A percentile compares a stretch with the other conserved stretches of the same genome.
These are phyloP conservation scores for Cotesia congregata DNA, from an alignment of 2,888 invertebrate genomes.

Conservation along the genomic window DNA sequence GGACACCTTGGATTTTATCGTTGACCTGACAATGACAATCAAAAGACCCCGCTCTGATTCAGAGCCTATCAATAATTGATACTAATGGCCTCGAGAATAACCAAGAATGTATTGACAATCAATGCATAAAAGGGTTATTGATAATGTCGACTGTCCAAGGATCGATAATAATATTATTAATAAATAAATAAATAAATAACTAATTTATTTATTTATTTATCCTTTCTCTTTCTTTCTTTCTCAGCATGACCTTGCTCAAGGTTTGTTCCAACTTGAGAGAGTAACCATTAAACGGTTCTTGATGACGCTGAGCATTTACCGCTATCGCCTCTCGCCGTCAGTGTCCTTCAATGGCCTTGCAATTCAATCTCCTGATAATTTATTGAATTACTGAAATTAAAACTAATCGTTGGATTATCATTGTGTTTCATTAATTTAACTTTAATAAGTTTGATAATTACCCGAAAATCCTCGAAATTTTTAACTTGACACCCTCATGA, in stretches of 20 bases:
- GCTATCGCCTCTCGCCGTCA: constrained; percentile 28
- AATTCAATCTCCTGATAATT: constrained; percentile 17
- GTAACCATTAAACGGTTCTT: constrained; percentile 2
- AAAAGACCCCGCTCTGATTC: constrained; percentile 37
- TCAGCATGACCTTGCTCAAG: constrained; percentile 16
- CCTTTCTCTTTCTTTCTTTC: background rate
- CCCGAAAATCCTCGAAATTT: background rate
- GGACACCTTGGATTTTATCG: constrained; percentile 31
- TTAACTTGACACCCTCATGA: background rate
- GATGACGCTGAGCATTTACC: constrained; percentile 22
- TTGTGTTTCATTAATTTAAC: background rate
- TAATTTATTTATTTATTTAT: constrained; percentile 6
- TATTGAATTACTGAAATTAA: constrained; percentile 5
- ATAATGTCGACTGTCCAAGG: background rate
- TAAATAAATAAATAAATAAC: background rate
- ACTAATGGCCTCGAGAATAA: constrained; percentile 15
- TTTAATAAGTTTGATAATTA: background rate
- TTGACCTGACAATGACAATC: constrained; percentile 36
- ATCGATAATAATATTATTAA: background rate
- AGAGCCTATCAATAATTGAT: constrained; percentile 32
- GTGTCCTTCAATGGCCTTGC: constrained; percentile 8
- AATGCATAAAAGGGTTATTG: background rate
- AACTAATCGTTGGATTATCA: background rate
- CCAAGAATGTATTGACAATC: constrained; percentile 15
- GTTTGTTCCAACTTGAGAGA: constrained; percentile 10